Base-by-base conservation (phyloP, 2,113 vertebrate species). In the Odocoileus virginianus region DNA sequence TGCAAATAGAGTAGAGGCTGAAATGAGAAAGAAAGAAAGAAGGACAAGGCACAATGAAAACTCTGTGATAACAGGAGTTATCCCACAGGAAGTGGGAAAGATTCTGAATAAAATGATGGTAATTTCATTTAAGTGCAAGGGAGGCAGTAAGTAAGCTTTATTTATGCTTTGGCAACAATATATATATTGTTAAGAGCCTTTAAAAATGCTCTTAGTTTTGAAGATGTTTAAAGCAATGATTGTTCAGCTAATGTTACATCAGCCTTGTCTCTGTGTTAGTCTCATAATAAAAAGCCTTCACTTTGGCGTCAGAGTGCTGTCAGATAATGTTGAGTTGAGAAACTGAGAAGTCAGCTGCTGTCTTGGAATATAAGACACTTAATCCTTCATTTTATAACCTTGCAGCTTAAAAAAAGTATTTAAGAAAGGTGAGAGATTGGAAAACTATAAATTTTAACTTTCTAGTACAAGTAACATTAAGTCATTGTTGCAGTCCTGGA, bases 341-440 rank as follows among this genome's bases (percentile, higher is more conserved):
- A 96, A 91, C 81, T 91, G 79, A 97, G 91, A 96, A 45, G 82
- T 91, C 60, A 97, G 89, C 55, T 36, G 43, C 60, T 94, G 0
- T 95, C 2, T 94, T 85, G 61, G 55, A 97, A 81, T 95, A 81
- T 36, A 47, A 52, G 28, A 40, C 21, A 81, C 16, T 81, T 96
- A 89, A 89, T 91, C 40, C 21, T 95, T 95, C 54, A 89, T 97
- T 97, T 97, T 92, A 57, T 87, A 95, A 74, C 47, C 74, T 94
- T 95, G 47, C 45, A 33, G 17, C 36, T 97, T 97, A 98, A 98
- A 87, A 84, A 87, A 94, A 96, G 5, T 97, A 83, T 94, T 97
- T 85, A 79, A 97, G 43, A 85, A 78, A n/a, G 85, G 58, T 9
- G 50, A 89, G 90, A 94, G 76, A 47, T 91, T 50, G 9, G 81